A percentile compares a stretch with the other conserved stretches of the same genome.
phyloP scores from a whole-genome alignment of 2,113 vertebrate genomes.

The Dicrurus megarhynchus region DNA sequence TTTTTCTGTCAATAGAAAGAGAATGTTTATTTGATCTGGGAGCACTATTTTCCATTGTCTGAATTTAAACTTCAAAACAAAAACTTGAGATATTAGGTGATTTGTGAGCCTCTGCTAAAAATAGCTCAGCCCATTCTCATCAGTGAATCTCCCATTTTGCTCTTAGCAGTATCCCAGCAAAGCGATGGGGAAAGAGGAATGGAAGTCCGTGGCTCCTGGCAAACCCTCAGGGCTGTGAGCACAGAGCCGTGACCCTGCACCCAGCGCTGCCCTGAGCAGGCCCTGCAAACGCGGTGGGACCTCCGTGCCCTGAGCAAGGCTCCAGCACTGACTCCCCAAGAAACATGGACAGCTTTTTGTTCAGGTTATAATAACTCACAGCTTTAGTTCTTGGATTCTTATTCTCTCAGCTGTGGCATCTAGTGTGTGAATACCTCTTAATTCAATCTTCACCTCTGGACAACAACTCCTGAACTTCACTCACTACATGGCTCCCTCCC shows the following conservation, averaged over 20 bases:
- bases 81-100: not conserved
- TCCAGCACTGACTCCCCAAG: not conserved
- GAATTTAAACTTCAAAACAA: constrained; percentile 31
- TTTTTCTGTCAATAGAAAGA: constrained; percentile 43
- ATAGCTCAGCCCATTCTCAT: not conserved
- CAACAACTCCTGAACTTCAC: not conserved
- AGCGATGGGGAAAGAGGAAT: not conserved
- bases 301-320: not conserved
- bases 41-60: constrained; percentile 53
- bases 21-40: constrained; percentile 42
- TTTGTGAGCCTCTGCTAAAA: constrained; percentile 12
- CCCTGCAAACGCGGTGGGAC: rapidly evolving
- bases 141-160: not conserved
- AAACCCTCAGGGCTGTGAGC: not conserved
- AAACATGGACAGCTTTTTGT: rapidly evolving
- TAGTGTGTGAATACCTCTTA: not conserved
- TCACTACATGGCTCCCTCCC: not conserved
- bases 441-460: not conserved
- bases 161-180: not conserved
- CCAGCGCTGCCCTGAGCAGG: not conserved
- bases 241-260: not conserved
- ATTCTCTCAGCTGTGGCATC: not conserved
- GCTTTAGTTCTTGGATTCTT: not conserved
- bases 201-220: rapidly evolving
- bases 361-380: not conserved